phyloP scores from a whole-genome alignment of 2,888 invertebrate genomes.

The Cheiracanthium punctorium region DNA sequence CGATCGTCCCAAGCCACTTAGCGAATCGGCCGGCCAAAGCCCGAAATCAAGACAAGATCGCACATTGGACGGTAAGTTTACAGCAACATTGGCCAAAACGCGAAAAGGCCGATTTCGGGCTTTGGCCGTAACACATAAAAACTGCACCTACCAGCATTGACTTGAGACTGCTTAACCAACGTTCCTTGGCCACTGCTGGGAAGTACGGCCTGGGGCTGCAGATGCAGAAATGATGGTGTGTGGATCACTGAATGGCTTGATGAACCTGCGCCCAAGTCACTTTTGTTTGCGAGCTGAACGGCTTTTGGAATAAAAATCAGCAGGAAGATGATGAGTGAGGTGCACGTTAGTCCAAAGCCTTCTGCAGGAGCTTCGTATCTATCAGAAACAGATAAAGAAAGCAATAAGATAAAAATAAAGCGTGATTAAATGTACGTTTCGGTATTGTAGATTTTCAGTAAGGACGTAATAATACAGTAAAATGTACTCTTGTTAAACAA shows the following conservation, averaged over 20 bases:
- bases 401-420: too few relatives aligned
- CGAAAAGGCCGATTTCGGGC: too few relatives aligned
- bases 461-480: too few relatives aligned
- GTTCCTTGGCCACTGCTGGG: conserved; percentile 54
- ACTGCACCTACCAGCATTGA: conserved; percentile 33
- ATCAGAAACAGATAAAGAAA: too few relatives aligned
- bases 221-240: conserved; percentile 94
- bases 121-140: background rate
- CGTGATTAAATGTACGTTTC: too few relatives aligned
- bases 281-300: conserved; percentile 91
- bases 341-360: conserved; percentile 90
- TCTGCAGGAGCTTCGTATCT: conserved; percentile 81
- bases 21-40: too few relatives aligned
- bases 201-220: conserved; percentile 81
- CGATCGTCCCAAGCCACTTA: too few relatives aligned
- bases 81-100: too few relatives aligned
- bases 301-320: conserved; percentile 95
- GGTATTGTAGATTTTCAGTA: too few relatives aligned
- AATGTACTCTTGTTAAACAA: too few relatives aligned
- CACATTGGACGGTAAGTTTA: too few relatives aligned
- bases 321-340: conserved; percentile 89
- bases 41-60: too few relatives aligned
- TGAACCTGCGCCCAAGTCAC: conserved; percentile 83
- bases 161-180: conserved; percentile 39
- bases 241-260: conserved; percentile 87